Evolutionary conservation across 2,888 invertebrate genomes (phyloP).

Genomic region (Campoletis raptor): DNA sequence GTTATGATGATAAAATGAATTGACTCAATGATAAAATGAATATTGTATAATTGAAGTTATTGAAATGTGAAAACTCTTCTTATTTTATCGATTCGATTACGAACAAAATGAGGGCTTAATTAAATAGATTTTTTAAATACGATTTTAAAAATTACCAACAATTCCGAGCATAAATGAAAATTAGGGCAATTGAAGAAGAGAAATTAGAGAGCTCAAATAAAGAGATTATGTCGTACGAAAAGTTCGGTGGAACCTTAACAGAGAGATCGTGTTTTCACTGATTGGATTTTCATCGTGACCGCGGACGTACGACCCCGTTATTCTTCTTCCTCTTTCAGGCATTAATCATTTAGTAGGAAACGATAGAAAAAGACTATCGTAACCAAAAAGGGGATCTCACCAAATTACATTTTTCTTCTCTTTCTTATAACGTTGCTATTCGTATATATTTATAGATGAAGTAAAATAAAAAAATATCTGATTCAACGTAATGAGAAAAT

Average conservation of each 20-base stretch:
- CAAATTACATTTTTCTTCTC: slow-evolving; percentile 61
- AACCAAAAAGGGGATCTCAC: slow-evolving; percentile 58
- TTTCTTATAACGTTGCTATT: slow-evolving; percentile 15
- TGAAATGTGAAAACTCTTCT: background rate
- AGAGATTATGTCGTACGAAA: slow-evolving; percentile 38
- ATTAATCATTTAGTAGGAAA: slow-evolving; percentile 70
- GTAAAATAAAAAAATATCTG: slow-evolving; percentile 53
- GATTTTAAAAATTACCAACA: background rate
- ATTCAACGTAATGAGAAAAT: slow-evolving; percentile 59
- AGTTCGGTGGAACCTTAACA: slow-evolving; percentile 30
- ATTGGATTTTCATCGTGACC: slow-evolving; percentile 74
- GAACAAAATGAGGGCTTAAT: background rate
- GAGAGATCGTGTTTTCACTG: slow-evolving; percentile 65
- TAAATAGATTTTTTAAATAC: background rate
- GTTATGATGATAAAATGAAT: background rate
- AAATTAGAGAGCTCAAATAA: background rate
- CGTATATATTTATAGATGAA: slow-evolving; percentile 19
- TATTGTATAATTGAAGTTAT: too few species aligned
- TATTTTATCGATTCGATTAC: background rate
- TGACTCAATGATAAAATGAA: background rate
- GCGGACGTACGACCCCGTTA: slow-evolving; percentile 60
- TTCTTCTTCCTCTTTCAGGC: slow-evolving; percentile 55
- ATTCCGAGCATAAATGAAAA: slow-evolving; percentile 7
- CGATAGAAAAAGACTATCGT: slow-evolving; percentile 50
- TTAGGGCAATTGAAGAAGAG: background rate